A percentile compares a stretch with the other conserved stretches of the same genome.
Evolutionary conservation across 1,140 invertebrate species (phyloP).

Genomic region (Lucilia sericata): DNA sequence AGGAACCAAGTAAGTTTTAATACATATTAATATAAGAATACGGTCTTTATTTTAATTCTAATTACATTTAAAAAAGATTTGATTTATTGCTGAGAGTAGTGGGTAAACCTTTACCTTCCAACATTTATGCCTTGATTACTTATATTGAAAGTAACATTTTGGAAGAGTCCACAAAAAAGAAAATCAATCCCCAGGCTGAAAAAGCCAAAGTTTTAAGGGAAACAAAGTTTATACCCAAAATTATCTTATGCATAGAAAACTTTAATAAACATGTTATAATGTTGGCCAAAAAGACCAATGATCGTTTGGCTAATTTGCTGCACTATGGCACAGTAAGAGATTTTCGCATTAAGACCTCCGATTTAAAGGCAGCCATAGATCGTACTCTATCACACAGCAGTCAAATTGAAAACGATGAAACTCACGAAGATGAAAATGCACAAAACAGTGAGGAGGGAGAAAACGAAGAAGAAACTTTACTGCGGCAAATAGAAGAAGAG

Average conservation of each 20-base stretch:
- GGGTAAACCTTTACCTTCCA: slow-evolving; percentile 71
- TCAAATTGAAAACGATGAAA: slow-evolving; percentile 54
- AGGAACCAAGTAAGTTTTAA: slow-evolving; percentile 58
- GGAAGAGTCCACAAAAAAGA: slow-evolving; percentile 52
- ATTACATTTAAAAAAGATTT: slow-evolving; percentile 67
- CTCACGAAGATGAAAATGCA: slow-evolving; percentile 19
- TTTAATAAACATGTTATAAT: slow-evolving; percentile 72
- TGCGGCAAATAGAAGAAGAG: background rate
- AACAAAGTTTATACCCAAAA: slow-evolving; percentile 72
- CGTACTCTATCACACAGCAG: slow-evolving; percentile 58
- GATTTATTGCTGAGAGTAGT: slow-evolving; percentile 70
- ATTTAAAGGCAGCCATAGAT: slow-evolving; percentile 69
- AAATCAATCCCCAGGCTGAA: slow-evolving; percentile 62
- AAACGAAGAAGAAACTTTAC: slow-evolving; percentile 2
- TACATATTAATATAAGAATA: background rate
- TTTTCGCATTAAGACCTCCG: slow-evolving; percentile 70
- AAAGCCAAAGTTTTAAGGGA: slow-evolving; percentile 73
- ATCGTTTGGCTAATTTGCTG: slow-evolving; percentile 70
- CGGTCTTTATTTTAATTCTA: background rate
- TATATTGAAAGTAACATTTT: slow-evolving; percentile 70
- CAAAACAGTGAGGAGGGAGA: background rate
- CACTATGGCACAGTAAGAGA: slow-evolving; percentile 72
- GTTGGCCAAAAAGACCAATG: slow-evolving; percentile 72
- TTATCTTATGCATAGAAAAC: slow-evolving; percentile 73
- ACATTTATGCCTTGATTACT: slow-evolving; percentile 71